phyloP scores from a whole-genome alignment of 1,140 invertebrate species.

The Zophobas morio region DNA sequence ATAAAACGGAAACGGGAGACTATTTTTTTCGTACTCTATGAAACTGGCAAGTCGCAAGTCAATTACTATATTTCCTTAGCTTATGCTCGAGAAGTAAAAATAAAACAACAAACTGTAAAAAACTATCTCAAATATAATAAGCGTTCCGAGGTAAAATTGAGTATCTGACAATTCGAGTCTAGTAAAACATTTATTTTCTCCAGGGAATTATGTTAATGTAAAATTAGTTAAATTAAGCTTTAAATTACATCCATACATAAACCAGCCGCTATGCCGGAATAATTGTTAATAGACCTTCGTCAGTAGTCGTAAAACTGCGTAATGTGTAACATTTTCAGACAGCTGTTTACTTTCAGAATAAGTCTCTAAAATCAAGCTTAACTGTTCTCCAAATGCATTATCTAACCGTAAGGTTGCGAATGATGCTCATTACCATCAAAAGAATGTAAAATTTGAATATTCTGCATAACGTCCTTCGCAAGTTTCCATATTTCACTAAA shows the following conservation, averaged over 20 bases:
- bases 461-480: too few relatives aligned
- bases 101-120: too few relatives aligned
- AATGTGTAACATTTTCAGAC: neutral
- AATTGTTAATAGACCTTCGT: conserved; percentile 1
- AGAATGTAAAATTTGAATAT: neutral
- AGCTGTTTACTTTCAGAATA: neutral
- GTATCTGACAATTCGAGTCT: too few relatives aligned
- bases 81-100: too few relatives aligned
- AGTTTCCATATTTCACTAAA: neutral
- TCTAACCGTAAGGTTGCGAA: neutral
- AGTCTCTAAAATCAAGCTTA: neutral
- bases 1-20: too few relatives aligned
- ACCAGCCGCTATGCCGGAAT: neutral
- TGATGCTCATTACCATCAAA: neutral
- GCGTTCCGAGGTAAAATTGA: too few relatives aligned
- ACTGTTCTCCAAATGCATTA: too few relatives aligned
- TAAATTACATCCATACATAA: neutral
- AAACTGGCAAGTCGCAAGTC: too few relatives aligned
- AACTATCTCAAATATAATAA: too few relatives aligned
- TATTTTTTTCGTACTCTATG: too few relatives aligned
- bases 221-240: neutral
- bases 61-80: too few relatives aligned
- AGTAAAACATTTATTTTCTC: too few relatives aligned
- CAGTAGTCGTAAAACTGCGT: neutral
- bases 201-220: neutral